A percentile compares a stretch with the other conserved stretches of the same genome.
Evolutionary conservation across 2,888 invertebrate species (phyloP).

Genomic region (Asteroscopus sphinx): DNA sequence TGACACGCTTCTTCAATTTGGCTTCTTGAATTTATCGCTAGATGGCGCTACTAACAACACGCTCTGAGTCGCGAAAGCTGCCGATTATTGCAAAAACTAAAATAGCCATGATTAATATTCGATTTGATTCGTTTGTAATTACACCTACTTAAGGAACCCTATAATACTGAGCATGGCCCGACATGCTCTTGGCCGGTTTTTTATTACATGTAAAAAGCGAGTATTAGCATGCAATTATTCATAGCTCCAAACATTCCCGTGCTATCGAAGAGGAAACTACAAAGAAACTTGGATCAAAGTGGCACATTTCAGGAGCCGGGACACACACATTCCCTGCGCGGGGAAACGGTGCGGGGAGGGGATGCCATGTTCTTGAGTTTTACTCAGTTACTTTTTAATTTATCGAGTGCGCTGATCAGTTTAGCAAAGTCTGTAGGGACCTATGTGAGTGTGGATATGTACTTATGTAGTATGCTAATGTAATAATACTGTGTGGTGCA

Average conservation of each 20-base stretch:
- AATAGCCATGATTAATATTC: too few relatives aligned
- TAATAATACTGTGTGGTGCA: not conserved
- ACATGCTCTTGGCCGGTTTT: too few relatives aligned
- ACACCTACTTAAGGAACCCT: too few relatives aligned
- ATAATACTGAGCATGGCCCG: too few relatives aligned
- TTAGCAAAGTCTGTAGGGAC: constrained; percentile 16
- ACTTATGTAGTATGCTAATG: not conserved
- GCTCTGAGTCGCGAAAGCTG: too few relatives aligned
- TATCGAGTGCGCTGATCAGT: constrained; percentile 24
- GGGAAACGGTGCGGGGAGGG: not conserved
- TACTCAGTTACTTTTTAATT: constrained; percentile 48
- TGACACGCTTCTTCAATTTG: too few relatives aligned
- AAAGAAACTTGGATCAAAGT: constrained; percentile 62
- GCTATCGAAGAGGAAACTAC: constrained; percentile 50
- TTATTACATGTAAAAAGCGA: too few relatives aligned
- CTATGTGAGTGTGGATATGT: not conserved
- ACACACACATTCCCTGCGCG: constrained; percentile 30
- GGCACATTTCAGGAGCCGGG: constrained; percentile 54
- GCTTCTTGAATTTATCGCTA: too few relatives aligned
- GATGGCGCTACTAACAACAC: too few relatives aligned
- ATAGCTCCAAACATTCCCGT: constrained; percentile 38
- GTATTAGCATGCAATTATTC: constrained; percentile 55
- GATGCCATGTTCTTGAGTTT: constrained; percentile 18
- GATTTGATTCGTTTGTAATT: too few relatives aligned
- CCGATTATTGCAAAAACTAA: too few relatives aligned